Evolutionary conservation across 2,113 vertebrate species (phyloP).

Genomic region (Petrocephalus zakoni): DNA sequence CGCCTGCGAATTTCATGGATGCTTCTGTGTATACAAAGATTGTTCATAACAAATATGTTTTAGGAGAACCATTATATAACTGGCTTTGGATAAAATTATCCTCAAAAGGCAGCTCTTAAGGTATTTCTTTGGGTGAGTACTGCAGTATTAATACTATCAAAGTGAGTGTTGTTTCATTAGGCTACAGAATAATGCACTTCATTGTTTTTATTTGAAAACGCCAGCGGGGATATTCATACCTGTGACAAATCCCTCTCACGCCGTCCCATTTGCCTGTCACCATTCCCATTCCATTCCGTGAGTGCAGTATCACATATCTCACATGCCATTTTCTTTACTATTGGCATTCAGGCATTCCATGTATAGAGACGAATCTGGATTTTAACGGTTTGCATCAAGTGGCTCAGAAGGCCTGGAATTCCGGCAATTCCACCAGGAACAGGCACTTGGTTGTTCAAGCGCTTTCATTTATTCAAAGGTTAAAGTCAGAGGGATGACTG

Average conservation of each 20-base stretch:
- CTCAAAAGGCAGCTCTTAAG: neutral
- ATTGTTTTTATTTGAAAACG: neutral
- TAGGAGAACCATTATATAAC: neutral
- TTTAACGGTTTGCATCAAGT: neutral
- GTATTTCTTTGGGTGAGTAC: neutral
- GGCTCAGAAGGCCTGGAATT: neutral
- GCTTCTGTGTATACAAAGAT: neutral
- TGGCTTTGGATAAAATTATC: slow-evolving; percentile 2
- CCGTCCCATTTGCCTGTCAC: neutral
- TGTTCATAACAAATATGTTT: neutral
- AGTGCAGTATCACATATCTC: neutral
- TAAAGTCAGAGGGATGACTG: neutral
- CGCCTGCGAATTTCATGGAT: neutral
- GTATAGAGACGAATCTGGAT: neutral
- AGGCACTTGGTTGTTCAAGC: neutral
- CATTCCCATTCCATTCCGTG: neutral
- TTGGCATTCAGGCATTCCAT: neutral
- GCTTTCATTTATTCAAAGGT: neutral
- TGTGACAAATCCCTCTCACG: neutral
- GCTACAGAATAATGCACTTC: neutral
- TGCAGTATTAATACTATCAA: neutral
- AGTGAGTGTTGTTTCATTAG: neutral
- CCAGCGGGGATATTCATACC: neutral
- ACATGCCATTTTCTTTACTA: neutral
- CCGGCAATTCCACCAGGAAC: neutral